Evolutionary conservation across 2,797 vertebrate genomes (phyloP).

Genomic region (Astyanax mexicanus): DNA sequence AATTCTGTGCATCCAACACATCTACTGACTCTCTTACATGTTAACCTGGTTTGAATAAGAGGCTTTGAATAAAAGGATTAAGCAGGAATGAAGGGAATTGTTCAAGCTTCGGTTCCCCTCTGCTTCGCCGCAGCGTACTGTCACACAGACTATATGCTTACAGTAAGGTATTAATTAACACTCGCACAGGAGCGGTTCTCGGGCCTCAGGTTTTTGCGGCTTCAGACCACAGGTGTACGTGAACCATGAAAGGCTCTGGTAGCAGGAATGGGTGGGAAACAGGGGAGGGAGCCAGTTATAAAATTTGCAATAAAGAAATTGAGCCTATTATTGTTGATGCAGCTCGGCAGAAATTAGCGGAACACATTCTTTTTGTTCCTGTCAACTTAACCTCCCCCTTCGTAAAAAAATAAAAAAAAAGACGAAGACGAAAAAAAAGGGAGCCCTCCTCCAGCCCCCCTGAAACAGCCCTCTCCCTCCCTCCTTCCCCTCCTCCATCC

Average conservation of each 20-base stretch:
- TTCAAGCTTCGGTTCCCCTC: conserved; percentile 63
- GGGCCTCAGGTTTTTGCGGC: conserved; percentile 73
- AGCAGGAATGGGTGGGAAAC: conserved; percentile 77
- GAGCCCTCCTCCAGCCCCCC: conserved; percentile 73
- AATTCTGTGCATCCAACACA: conserved; percentile 45
- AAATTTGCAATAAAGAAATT: conserved; percentile 87
- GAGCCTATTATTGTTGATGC: conserved; percentile 91
- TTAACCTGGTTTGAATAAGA: conserved; percentile 46
- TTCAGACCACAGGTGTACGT: conserved; percentile 77
- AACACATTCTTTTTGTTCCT: conserved; percentile 90
- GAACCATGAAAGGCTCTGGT: conserved; percentile 80
- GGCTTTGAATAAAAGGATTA: conserved; percentile 45
- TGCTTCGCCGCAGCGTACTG: conserved; percentile 67
- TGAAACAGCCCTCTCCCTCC: conserved; percentile 68
- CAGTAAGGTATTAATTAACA: conserved; percentile 73
- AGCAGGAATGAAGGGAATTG: conserved; percentile 65
- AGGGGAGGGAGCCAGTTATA: conserved; percentile 78
- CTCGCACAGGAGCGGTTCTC: conserved; percentile 73
- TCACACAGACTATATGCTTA: conserved; percentile 66
- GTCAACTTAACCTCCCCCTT: conserved; percentile 90
- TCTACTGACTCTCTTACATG: conserved; percentile 44
- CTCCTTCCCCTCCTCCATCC: conserved; percentile 79
- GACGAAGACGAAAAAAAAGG: not conserved
- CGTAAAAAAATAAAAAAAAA: conserved; percentile 73
- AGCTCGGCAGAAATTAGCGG: conserved; percentile 88